phyloP scores from a whole-genome alignment of 1,140 invertebrate genomes.

The Ridgeia piscesae region DNA sequence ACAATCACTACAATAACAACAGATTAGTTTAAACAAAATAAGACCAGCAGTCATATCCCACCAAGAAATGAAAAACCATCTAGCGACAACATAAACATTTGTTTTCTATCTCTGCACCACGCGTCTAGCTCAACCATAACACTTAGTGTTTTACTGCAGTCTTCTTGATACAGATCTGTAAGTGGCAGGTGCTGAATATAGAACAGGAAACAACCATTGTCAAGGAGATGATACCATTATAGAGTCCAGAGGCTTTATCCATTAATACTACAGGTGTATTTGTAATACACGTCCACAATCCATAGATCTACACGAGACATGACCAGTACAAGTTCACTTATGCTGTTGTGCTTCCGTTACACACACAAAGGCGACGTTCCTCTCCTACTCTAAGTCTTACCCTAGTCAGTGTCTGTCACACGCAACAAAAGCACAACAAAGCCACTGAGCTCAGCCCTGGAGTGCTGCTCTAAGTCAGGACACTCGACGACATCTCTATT shows the following conservation, averaged over 20 bases:
- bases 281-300: background rate
- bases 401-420: no score
- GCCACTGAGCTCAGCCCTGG: background rate
- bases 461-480: background rate
- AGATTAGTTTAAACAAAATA: no score
- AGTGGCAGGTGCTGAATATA: background rate
- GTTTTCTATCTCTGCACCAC: background rate
- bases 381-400: background rate
- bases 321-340: background rate
- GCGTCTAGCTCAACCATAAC: background rate
- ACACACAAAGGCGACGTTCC: background rate
- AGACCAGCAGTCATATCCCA: no score
- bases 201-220: background rate
- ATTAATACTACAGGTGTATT: no score
- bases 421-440: background rate
- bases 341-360: background rate
- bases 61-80: no score
- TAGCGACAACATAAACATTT: no score
- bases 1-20: background rate
- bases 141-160: background rate
- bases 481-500: background rate
- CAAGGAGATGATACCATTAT: no score
- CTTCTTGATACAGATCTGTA: background rate
- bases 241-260: background rate
- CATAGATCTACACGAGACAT: background rate